Evolutionary conservation across 92 coral and sea anemone species (phyloP).

Genomic region (Pocillopora meandrina): DNA sequence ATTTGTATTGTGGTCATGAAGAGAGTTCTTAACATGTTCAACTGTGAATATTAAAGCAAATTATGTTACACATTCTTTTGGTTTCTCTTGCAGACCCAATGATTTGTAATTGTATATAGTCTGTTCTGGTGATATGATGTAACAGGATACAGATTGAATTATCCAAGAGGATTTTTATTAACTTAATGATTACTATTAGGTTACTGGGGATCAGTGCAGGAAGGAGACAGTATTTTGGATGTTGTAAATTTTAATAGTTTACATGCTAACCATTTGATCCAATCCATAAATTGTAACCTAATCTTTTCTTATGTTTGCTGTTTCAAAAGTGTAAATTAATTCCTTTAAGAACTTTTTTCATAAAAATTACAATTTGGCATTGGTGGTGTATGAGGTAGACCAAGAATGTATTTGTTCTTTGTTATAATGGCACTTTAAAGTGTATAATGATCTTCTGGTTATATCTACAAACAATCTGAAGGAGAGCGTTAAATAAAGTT

Average conservation of each 20-base stretch:
- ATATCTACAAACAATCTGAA: too few species aligned
- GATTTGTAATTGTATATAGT: not conserved
- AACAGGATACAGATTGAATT: not conserved
- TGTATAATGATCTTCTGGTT: not conserved
- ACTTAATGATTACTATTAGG: not conserved
- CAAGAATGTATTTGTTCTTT: not conserved
- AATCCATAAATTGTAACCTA: not conserved
- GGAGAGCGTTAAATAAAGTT: not conserved
- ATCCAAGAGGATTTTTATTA: not conserved
- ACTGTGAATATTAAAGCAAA: too few species aligned
- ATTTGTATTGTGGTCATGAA: too few species aligned
- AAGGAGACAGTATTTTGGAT: not conserved
- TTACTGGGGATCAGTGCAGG: not conserved
- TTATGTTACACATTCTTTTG: too few species aligned
- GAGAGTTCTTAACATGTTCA: too few species aligned
- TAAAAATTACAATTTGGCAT: too few species aligned
- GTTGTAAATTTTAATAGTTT: too few species aligned
- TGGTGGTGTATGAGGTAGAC: too few species aligned
- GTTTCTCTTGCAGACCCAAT: slow-evolving; percentile 24
- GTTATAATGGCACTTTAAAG: not conserved
- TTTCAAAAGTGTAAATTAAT: too few species aligned
- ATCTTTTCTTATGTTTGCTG: not conserved
- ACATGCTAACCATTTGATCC: too few species aligned
- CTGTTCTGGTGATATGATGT: not conserved
- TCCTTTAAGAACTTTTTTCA: too few species aligned